Evolutionary conservation across 1,140 invertebrate genomes (phyloP), one percentile per base, ranked within the genome.

Genomic region (Ericerus pela): DNA sequence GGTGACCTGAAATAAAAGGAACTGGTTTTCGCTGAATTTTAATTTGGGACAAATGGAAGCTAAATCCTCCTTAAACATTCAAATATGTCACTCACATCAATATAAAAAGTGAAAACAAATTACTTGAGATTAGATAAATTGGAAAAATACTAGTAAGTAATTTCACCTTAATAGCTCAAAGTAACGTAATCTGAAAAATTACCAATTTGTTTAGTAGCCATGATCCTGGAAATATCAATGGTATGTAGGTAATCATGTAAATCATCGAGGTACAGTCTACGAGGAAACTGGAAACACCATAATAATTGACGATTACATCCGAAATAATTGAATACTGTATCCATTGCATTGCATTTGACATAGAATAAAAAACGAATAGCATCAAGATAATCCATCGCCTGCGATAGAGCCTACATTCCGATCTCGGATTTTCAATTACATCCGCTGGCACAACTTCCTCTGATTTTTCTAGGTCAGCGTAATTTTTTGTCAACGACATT

Each of bases 221-320:
- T 66, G 88, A 92, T 5, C 86, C 93, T 4, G 94, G 95, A 65
- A 98, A 93, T 62, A 98, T 92, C 54, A 96, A 78, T 8, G 91
- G 88, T 64, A 97, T 91, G 67, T 97, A 99, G 1, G 84, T 80
- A 60, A 94, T 79, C 93, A 98, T 97, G 69, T 85, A 98, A 61
- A 97, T 83, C 82, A 98, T 88, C 11, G 91, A 94, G 31, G 92
- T 90, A 90, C 90, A 95, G 68, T 96, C 86, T 24, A 98, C 84
- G 57, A 76, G 76, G 31, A 80, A 76, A 52, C 74, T 76, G 16
- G 70, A 74, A 1, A 62, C 62, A 18, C 89, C 81, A 18, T 75
- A 74, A 69, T 89, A 91, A 69, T 87, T 88, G 55, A 73, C 68
- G 47, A 65, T 75, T 54, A 85, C 78, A 66, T 85, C 80, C 58